These are phyloP conservation scores for Amitus sp. DNA, from an alignment of 2,888 invertebrate species.

Conservation along the genomic window DNA sequence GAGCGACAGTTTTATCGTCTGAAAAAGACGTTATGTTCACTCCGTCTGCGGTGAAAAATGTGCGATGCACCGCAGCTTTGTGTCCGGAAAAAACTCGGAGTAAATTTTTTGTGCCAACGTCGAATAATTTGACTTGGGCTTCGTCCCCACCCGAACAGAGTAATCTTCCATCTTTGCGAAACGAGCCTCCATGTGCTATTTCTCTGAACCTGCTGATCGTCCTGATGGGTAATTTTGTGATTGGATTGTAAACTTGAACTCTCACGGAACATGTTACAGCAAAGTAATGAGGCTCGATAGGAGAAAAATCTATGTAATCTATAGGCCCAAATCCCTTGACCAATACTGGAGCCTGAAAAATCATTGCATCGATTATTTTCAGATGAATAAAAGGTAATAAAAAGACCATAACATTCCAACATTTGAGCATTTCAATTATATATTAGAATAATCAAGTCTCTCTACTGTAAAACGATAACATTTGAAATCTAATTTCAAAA, in stretches of 20 bases:
- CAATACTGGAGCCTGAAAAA: slow-evolving; percentile 80
- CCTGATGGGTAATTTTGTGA: slow-evolving; percentile 83
- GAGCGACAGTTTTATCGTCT: slow-evolving; percentile 88
- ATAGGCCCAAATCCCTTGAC: slow-evolving; percentile 94
- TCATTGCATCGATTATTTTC: too few relatives aligned
- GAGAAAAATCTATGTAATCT: slow-evolving; percentile 90
- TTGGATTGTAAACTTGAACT: slow-evolving; percentile 87
- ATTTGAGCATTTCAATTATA: too few relatives aligned
- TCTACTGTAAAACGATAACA: too few relatives aligned
- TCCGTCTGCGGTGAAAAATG: slow-evolving; percentile 83
- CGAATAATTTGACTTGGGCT: slow-evolving; percentile 86
- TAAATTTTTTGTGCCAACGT: slow-evolving; percentile 83
- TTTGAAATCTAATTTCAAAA: too few relatives aligned
- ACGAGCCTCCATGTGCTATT: slow-evolving; percentile 86
- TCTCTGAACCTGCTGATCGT: slow-evolving; percentile 86
- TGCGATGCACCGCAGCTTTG: slow-evolving; percentile 81
- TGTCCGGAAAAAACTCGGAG: slow-evolving; percentile 89
- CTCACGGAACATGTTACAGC: slow-evolving; percentile 93
- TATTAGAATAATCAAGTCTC: too few relatives aligned
- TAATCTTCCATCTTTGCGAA: slow-evolving; percentile 84
- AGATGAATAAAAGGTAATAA: too few relatives aligned
- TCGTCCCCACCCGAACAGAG: slow-evolving; percentile 93
- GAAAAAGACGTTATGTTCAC: slow-evolving; percentile 86
- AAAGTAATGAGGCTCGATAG: slow-evolving; percentile 88
- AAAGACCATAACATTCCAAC: too few relatives aligned